Base-by-base conservation (phyloP, 2,888 invertebrate species). In the Metalampra italica region DNA sequence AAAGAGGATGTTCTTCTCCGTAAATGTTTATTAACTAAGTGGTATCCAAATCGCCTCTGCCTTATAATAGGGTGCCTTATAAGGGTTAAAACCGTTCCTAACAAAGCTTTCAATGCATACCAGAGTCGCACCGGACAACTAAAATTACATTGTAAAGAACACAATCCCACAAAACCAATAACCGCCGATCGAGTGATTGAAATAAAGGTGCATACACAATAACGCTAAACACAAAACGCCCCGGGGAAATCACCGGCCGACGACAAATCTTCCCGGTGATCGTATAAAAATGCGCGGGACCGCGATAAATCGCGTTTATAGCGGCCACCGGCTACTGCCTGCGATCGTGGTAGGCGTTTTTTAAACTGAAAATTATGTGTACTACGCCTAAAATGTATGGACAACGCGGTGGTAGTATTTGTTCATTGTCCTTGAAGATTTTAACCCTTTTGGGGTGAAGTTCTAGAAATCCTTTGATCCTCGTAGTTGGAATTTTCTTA, bases 221-320 rank as follows among this genome's bases (percentile, higher is more conserved):
- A 64, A 64, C 62, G 68, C 73, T 74, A 79, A 79, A 76, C 73
- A 71, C 69, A 77, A 53, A 43, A 59, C 47, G 44, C 82, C 66
- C 75, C 0, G 14, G 82, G 82, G 82, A 82, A 82, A 82, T 82
- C 80, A 78, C 60, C 43, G 67, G 57, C 51, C 55, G 56, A 54
- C 75, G 78, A 79, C 79, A 82, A 81, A 81, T 81, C 80, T 78
- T 71, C 58, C 58, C 61, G 40, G 59, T 60, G 68, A 75, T 75
- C 74, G 68, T 57, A 64, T 61, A 64, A 75, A 76, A 74, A 73
- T 75, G 78, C 72, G 64, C 65, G 57, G 52, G 37, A 47, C 54
- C 64, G 65, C 64, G 68, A 75, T 79, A 80, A 81, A 80, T 81
- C 71, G 64, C 61, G 57, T 76, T 78, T 78, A 81, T 75, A 70